Base-by-base conservation (phyloP, 2,797 vertebrate genomes). In the Toxotes lorentzi region DNA sequence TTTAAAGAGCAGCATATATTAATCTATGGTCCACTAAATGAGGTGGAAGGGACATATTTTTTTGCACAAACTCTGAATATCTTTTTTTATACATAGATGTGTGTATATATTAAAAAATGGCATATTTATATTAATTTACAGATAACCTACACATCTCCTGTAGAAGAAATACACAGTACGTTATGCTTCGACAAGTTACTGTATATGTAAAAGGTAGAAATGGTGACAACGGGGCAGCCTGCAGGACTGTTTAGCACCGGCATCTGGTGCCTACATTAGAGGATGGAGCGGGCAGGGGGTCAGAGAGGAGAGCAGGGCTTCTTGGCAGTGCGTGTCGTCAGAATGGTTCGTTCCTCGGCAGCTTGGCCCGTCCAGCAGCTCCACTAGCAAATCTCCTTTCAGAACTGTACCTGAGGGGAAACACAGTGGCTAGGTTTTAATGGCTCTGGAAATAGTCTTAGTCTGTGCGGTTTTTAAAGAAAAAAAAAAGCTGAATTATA, bases 101-200 rank as follows among this genome's bases (percentile, higher is more conserved):
- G 73, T 91, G 43, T 91, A 63, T 92, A 80, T 91, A 96, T 97
- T 90, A 92, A 92, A 94, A 95, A 96, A 95, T 89, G 85, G 84
- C 94, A 95, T 98, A 97, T 99, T 97, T 99, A 99, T 98, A 97
- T 95, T 95, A 91, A 97, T 99, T 96, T 99, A 99, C 97, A 99
- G 95, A 96, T 96, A 95, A 95, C 96, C 96, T 97, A 97, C 96
- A 97, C 93, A 94, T 96, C 95, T 95, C 85, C 88, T 89, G 93
- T 93, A 97, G 97, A 97, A 97, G 95, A 97, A 98, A 97, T 96
- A 96, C 96, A 97, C 97, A 95, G 93, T 96, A 96, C 95, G 94
- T 91, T 97, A 96, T 96, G 93, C 95, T 86, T 95, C 53, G 93
- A 96, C 92, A 96, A 96, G 91, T 97, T 89, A 97, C 96, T 95